These are phyloP conservation scores for Drosophila longiperda DNA, from an alignment of 2,888 invertebrate genomes.

Conservation along the genomic window DNA sequence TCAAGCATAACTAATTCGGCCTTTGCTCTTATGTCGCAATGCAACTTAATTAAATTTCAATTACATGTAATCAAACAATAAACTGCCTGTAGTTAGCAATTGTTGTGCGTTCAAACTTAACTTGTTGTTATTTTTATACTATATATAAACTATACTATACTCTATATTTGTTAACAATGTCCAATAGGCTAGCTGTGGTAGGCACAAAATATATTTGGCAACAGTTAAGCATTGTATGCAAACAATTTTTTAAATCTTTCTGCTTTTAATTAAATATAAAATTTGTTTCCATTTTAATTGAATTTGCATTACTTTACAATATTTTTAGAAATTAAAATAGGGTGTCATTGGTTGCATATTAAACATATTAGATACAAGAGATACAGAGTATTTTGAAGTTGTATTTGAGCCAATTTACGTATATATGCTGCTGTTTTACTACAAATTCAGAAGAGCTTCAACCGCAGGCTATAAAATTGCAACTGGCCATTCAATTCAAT, in stretches of 20 bases:
- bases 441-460: slow-evolving; percentile 30
- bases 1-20: slow-evolving; percentile 42
- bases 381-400: background rate
- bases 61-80: slow-evolving; percentile 57
- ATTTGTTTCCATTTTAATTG: background rate
- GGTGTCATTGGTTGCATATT: background rate
- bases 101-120: slow-evolving; percentile 11
- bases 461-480: slow-evolving; percentile 51
- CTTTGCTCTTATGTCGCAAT: slow-evolving; percentile 6
- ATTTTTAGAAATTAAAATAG: background rate
- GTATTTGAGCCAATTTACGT: background rate
- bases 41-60: slow-evolving; percentile 62
- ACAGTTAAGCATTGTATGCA: background rate
- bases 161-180: background rate
- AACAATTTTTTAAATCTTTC: background rate
- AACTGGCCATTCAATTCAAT: slow-evolving; percentile 51
- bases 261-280: background rate
- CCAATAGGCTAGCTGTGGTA: background rate
- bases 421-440: slow-evolving; percentile 19
- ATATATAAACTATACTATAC: slow-evolving; percentile 1
- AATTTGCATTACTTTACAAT: background rate
- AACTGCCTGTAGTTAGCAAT: slow-evolving; percentile 48
- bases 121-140: slow-evolving; percentile 11
- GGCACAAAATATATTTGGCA: background rate
- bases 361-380: background rate